phyloP scores from a whole-genome alignment of 2,797 vertebrate genomes.

The Chelidonichthys spinosus region DNA sequence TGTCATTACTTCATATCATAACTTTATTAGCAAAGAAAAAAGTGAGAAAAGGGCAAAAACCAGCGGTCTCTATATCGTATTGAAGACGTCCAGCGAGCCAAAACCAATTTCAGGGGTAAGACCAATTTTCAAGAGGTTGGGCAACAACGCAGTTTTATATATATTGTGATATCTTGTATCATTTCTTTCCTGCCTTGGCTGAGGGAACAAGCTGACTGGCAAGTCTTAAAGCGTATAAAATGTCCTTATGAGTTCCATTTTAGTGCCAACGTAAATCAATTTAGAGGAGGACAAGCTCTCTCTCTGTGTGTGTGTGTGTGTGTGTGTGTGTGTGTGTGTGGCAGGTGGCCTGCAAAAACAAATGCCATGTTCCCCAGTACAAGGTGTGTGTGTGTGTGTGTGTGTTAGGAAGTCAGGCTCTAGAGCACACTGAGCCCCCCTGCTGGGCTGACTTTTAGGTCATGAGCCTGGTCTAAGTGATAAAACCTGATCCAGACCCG shows the following conservation, averaged over 20 bases:
- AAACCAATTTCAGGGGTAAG: slow-evolving; percentile 50
- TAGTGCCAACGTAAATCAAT: slow-evolving; percentile 76
- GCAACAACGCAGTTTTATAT: slow-evolving; percentile 51
- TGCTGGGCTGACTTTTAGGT: slow-evolving; percentile 39
- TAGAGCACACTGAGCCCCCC: slow-evolving; percentile 47
- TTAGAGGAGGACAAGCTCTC: slow-evolving; percentile 67
- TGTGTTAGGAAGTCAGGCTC: slow-evolving; percentile 23
- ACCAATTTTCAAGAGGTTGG: slow-evolving; percentile 38
- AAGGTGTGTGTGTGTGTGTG: slow-evolving; percentile 28
- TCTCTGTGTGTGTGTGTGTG: background rate
- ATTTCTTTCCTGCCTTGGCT: slow-evolving; percentile 66
- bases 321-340: slow-evolving; percentile 4
- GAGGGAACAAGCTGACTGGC: slow-evolving; percentile 54
- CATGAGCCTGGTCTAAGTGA: slow-evolving; percentile 34
- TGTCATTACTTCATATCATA: slow-evolving; percentile 19
- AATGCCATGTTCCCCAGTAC: slow-evolving; percentile 45
- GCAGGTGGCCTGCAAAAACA: slow-evolving; percentile 69
- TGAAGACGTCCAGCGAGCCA: slow-evolving; percentile 30
- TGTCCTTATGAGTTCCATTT: slow-evolving; percentile 65
- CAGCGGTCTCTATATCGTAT: slow-evolving; percentile 29
- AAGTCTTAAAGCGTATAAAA: slow-evolving; percentile 57
- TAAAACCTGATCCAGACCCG: slow-evolving; percentile 37
- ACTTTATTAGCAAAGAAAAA: slow-evolving; percentile 29
- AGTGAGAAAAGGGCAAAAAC: slow-evolving; percentile 28
- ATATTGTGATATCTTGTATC: slow-evolving; percentile 61